Evolutionary conservation across 2,888 invertebrate species (phyloP).

Genomic region (Drosophila macrospina): DNA sequence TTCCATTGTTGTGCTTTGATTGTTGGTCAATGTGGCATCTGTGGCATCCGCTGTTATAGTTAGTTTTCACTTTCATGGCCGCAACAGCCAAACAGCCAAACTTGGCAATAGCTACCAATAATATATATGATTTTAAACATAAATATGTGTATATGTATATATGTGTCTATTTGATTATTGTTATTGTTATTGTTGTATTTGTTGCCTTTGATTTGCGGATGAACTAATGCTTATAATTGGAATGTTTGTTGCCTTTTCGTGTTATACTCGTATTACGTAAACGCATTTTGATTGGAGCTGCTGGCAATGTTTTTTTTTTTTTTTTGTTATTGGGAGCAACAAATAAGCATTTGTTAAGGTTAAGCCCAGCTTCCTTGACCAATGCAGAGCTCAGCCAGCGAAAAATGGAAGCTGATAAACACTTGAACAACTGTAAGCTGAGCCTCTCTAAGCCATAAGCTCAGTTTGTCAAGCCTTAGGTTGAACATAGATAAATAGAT

Average conservation of each 20-base stretch:
- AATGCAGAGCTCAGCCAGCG: background rate
- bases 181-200: constrained; percentile 33
- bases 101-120: constrained; percentile 59
- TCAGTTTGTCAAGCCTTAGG: no score
- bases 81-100: constrained; percentile 30
- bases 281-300: constrained; percentile 37
- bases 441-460: no score
- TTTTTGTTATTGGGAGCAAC: constrained; percentile 22
- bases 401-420: background rate
- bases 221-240: constrained; percentile 72
- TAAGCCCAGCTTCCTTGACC: constrained; percentile 9
- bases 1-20: constrained; percentile 49
- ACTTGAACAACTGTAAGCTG: no score
- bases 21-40: constrained; percentile 60
- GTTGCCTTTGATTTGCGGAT: constrained; percentile 56
- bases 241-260: constrained; percentile 38
- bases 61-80: constrained; percentile 72
- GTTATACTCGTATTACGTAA: constrained; percentile 45
- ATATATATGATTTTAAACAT: constrained; percentile 69
- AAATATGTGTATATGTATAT: constrained; percentile 19
- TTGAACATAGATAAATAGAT: no score
- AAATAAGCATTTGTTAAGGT: constrained; percentile 10
- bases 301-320: constrained; percentile 36
- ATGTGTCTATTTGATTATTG: no score
- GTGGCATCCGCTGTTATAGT: constrained; percentile 65